Base-by-base conservation (phyloP, 2,113 vertebrate species). In the Nettapus auritus region DNA sequence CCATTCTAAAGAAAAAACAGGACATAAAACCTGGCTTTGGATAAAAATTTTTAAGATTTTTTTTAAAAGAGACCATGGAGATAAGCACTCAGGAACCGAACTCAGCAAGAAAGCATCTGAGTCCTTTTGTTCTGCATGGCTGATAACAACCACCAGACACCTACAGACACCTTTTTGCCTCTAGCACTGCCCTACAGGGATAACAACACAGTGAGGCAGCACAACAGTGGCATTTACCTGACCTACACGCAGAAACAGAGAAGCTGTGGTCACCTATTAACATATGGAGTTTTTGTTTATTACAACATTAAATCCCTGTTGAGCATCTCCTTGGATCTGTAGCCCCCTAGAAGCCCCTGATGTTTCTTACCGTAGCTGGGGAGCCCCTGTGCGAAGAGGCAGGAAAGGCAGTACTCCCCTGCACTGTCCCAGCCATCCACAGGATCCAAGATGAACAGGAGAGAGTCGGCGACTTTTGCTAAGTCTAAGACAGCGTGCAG, bases 301-400 rank as follows among this genome's bases (percentile, higher is more conserved):
- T 67, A 8, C 53, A 50, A 23, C 11, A 42, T 1, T 4, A 70
- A 90, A 17, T 21, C 29, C 18, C 20, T 8, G 16, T 8, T 8
- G 57, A 55, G 38, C 34, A n/a, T 2, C 4, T 7, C 6, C 17
- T 29, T 3, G 0, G 31, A 36, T 3, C 59, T 11, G 6, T 2
- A 33, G 3, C 26, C 19, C 13, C 1, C 13, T 5, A 28, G 36
- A 70, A 83, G 15, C 12, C 9, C 55, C 12, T 11, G 46, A 40
- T 1, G 9, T 10, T 86, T 25, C 62, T 42, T 60, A 22, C 99
- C 98, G 1, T 99, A 98, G 88, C 98, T 99, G 44, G 99, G 99
- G 68, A 99, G 98, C 11, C 99, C 99, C 89, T 99, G 99, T 9
- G 99, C 98, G 6, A 99, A 99, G 34, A 99, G 98, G 89, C 99